A percentile compares a stretch with the other conserved stretches of the same genome.
phyloP scores from a whole-genome alignment of 2,113 vertebrate species.

The Hydrochoerus hydrochaeris region DNA sequence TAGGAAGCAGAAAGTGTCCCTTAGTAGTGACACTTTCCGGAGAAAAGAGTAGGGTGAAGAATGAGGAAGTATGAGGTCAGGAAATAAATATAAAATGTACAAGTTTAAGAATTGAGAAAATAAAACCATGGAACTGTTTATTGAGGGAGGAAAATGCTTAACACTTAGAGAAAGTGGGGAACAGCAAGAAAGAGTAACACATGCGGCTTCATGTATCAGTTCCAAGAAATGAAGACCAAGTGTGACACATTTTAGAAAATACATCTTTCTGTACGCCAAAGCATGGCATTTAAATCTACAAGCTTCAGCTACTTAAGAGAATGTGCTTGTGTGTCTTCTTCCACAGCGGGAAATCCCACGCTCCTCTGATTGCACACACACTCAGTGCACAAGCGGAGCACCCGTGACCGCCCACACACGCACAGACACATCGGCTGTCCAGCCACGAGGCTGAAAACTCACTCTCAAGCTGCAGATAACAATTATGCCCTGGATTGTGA shows the following conservation, averaged over 20 bases:
- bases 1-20: background rate
- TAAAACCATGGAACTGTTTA: background rate
- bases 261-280: background rate
- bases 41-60: background rate
- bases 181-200: background rate
- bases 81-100: background rate
- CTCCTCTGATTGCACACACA: background rate
- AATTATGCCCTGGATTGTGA: background rate
- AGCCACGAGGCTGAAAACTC: background rate
- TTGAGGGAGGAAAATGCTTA: background rate
- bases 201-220: background rate
- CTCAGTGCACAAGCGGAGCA: background rate
- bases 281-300: background rate
- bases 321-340: background rate
- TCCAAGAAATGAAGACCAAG: slow-evolving; percentile 26
- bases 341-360: background rate
- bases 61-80: background rate
- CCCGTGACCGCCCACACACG: background rate
- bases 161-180: background rate
- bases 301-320: background rate
- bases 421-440: background rate
- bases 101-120: background rate
- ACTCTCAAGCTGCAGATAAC: background rate
- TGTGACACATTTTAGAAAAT: background rate
- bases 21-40: background rate